Percentiles rank a stretch among this genome's conserved stretches.
phyloP scores from a whole-genome alignment of 2,113 vertebrate species.

The Oenanthe melanoleuca region DNA sequence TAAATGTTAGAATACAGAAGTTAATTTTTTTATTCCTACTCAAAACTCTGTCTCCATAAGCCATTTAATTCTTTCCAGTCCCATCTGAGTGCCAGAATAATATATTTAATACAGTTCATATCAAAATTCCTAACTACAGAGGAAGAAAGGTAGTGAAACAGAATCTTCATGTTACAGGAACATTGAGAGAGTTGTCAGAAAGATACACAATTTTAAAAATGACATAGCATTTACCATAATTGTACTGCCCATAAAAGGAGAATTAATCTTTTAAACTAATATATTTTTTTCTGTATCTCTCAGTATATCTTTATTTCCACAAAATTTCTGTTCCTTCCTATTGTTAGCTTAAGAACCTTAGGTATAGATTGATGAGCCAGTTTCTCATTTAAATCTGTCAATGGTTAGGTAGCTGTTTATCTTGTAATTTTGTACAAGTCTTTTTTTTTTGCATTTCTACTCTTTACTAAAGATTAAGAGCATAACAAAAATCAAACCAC shows the following conservation, averaged over 20 bases:
- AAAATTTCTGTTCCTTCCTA: background rate
- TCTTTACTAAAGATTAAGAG: background rate
- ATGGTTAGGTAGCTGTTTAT: background rate
- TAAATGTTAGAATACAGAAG: background rate
- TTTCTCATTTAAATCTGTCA: background rate
- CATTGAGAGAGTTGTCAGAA: background rate
- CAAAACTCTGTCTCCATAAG: background rate
- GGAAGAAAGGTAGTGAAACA: background rate
- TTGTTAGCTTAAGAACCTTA: background rate
- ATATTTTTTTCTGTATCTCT: background rate
- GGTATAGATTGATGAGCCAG: background rate
- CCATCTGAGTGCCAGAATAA: background rate
- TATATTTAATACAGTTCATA: background rate
- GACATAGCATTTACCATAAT: background rate
- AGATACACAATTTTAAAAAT: background rate
- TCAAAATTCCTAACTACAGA: background rate
- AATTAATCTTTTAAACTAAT: background rate
- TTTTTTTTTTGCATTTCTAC: background rate
- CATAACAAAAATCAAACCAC: background rate
- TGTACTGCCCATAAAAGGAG: background rate
- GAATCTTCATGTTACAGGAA: background rate
- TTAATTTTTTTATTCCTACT: background rate
- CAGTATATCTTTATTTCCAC: background rate
- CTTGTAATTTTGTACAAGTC: background rate
- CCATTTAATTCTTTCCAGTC: background rate